A percentile compares a stretch with the other conserved stretches of the same genome.
Conservation (phyloP, 2,888 invertebrate genomes). For the Plagiodera versicolora region DNA sequence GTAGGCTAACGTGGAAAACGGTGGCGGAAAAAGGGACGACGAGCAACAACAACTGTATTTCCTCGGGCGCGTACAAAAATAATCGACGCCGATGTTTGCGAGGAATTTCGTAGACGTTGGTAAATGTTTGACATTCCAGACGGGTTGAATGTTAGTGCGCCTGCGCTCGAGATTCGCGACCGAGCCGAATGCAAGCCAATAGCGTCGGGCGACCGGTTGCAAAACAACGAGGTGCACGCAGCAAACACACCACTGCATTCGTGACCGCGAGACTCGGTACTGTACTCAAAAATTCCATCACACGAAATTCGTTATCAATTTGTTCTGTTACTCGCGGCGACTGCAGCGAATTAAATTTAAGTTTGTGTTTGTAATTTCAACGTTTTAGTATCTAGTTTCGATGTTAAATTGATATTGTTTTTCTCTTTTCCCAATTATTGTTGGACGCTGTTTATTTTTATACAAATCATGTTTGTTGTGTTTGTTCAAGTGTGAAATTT, state of each 20-base stretch:
- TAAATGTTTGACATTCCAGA: slow-evolving; percentile 46
- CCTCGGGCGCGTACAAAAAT: neutral
- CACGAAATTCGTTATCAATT: slow-evolving; percentile 39
- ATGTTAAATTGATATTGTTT: slow-evolving; percentile 23
- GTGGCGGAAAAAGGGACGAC: no score
- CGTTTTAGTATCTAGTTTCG: slow-evolving; percentile 28
- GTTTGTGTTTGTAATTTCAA: slow-evolving; percentile 39
- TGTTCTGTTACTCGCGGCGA: slow-evolving; percentile 10
- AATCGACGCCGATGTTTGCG: neutral
- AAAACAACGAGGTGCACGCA: slow-evolving; percentile 54
- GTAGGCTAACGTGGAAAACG: no score
- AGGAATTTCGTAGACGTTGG: slow-evolving; percentile 34
- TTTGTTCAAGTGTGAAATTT: slow-evolving; percentile 51
- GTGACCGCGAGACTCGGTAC: slow-evolving; percentile 45
- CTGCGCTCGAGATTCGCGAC: slow-evolving; percentile 43
- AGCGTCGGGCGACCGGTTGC: slow-evolving; percentile 48
- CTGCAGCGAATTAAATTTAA: slow-evolving; percentile 27
- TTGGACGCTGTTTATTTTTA: slow-evolving; percentile 29
- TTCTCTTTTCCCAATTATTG: slow-evolving; percentile 20
- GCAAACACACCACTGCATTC: slow-evolving; percentile 53
- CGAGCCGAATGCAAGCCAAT: slow-evolving; percentile 49
- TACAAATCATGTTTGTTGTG: slow-evolving; percentile 53
- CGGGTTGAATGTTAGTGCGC: slow-evolving; percentile 44
- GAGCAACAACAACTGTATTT: no score
- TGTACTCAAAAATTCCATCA: slow-evolving; percentile 34